Conservation (phyloP, 2,888 invertebrate species). For the Cerceris rybyensis region DNA sequence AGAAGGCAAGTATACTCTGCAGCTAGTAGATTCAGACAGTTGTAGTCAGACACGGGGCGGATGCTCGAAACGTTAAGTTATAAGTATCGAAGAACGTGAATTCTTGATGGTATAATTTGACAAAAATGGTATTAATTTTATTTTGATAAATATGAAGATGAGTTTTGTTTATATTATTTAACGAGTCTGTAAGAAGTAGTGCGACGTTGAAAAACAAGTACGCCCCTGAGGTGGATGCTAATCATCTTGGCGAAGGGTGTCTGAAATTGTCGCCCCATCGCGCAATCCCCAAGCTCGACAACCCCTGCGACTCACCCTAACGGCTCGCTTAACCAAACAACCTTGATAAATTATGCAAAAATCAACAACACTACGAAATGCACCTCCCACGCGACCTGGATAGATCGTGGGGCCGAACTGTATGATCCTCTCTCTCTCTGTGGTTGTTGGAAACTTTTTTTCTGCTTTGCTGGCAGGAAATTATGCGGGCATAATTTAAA, state of each 20-base stretch:
- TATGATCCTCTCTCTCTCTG: constrained; percentile 13
- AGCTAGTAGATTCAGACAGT: constrained; percentile 39
- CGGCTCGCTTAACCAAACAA: constrained; percentile 79
- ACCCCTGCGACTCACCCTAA: constrained; percentile 72
- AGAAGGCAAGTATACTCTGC: neutral
- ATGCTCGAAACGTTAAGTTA: neutral
- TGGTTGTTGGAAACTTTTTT: constrained; percentile 18
- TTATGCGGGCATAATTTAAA: neutral
- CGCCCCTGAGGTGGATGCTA: constrained; percentile 77
- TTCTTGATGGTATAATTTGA: too few relatives aligned
- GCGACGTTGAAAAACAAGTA: constrained; percentile 51
- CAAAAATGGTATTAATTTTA: neutral
- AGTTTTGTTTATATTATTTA: constrained; percentile 7
- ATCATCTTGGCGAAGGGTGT: constrained; percentile 78
- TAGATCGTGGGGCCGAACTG: constrained; percentile 36
- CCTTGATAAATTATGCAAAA: constrained; percentile 81
- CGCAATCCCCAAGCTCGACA: constrained; percentile 67
- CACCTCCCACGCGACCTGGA: constrained; percentile 60
- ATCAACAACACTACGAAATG: constrained; percentile 78
- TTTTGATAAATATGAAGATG: neutral
- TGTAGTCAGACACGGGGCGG: constrained; percentile 25
- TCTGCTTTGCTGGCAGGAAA: neutral
- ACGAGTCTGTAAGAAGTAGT: constrained; percentile 12
- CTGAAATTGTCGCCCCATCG: constrained; percentile 77
- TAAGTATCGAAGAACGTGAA: too few relatives aligned